Conservation (phyloP, 2,113 vertebrate genomes). For the Polypterus bichir region DNA sequence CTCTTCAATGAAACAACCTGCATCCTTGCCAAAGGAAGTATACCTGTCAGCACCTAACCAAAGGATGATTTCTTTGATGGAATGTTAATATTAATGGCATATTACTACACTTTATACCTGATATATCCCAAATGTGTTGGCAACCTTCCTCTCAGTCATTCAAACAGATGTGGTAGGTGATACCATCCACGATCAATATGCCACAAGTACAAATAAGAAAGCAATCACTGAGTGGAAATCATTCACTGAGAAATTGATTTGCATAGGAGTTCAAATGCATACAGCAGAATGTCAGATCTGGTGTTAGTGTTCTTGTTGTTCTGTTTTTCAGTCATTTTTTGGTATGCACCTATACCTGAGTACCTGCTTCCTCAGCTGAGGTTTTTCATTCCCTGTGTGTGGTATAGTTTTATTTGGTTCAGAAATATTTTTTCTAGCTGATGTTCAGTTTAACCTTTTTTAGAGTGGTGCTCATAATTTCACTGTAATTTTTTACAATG, state of each 20-base stretch:
- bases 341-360: too few relatives aligned
- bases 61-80: slow-evolving; percentile 5
- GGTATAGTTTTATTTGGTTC: too few relatives aligned
- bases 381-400: too few relatives aligned
- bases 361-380: too few relatives aligned
- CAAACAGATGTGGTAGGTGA: slow-evolving; percentile 5
- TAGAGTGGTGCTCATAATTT: too few relatives aligned
- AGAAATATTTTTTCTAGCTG: too few relatives aligned
- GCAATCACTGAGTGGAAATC: slow-evolving; percentile 4
- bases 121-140: slow-evolving; percentile 10
- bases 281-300: too few relatives aligned
- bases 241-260: slow-evolving; percentile 16
- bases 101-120: slow-evolving; percentile 9
- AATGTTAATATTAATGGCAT: slow-evolving; percentile 5
- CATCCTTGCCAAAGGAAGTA: slow-evolving; percentile 10
- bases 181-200: slow-evolving; percentile 5
- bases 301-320: too few relatives aligned
- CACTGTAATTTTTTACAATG: too few relatives aligned
- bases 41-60: slow-evolving; percentile 7
- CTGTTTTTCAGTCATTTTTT: too few relatives aligned
- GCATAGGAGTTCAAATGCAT: too few relatives aligned
- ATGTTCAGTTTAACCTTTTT: too few relatives aligned
- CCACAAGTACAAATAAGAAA: slow-evolving; percentile 6
- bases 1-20: slow-evolving; percentile 11
- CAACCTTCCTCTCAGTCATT: slow-evolving; percentile 1